Conservation (phyloP, 1,140 invertebrate genomes). For the Cydia fagiglandana region DNA sequence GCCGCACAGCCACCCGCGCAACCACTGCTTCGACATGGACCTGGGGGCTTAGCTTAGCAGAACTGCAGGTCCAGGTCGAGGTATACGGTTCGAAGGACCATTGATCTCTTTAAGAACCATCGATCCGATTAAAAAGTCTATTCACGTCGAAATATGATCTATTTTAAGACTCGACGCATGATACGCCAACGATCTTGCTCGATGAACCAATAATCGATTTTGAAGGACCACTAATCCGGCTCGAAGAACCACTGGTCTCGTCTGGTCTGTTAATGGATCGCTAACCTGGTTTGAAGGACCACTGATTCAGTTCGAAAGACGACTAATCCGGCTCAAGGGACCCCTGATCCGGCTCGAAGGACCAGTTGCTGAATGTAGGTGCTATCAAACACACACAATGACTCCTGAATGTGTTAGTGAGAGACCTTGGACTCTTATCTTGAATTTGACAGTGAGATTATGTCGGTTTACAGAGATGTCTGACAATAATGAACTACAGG, state of each 20-base stretch:
- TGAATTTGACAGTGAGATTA: slow-evolving; percentile 13
- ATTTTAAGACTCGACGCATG: too few relatives aligned
- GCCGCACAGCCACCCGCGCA: slow-evolving; percentile 53
- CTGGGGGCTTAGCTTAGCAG: slow-evolving; percentile 49
- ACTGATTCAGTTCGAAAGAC: not conserved
- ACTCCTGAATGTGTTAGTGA: slow-evolving; percentile 3
- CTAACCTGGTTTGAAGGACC: not conserved
- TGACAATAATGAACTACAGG: slow-evolving; percentile 12
- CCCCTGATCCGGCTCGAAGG: not conserved
- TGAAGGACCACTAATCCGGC: not conserved
- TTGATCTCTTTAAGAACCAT: not conserved
- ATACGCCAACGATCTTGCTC: too few relatives aligned
- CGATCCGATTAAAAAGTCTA: too few relatives aligned
- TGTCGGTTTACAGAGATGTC: slow-evolving; percentile 1
- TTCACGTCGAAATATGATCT: too few relatives aligned
- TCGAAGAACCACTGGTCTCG: not conserved
- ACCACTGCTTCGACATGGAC: slow-evolving; percentile 72
- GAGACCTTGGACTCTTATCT: not conserved
- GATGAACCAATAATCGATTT: too few relatives aligned
- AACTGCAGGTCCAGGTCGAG: too few relatives aligned
- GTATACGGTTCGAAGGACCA: not conserved
- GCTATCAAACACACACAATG: too few relatives aligned
- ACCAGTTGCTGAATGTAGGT: not conserved
- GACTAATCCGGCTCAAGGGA: not conserved
- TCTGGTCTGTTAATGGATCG: not conserved